Conservation (phyloP, 2,113 vertebrate species). For the Pholis gunnellus region DNA sequence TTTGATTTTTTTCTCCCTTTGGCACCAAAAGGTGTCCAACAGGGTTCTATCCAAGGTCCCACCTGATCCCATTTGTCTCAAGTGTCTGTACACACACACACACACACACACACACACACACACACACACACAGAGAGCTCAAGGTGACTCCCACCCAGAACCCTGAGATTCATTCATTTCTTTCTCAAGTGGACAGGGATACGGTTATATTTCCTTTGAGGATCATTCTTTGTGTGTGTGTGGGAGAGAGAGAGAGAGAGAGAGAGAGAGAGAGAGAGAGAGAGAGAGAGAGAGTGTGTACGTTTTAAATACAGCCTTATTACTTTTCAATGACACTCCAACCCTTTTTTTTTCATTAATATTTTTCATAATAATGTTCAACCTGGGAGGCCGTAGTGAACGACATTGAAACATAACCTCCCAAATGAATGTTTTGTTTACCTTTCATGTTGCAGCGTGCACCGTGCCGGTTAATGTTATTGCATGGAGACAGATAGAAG, state of each 20-base stretch:
- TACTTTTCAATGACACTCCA: conserved; percentile 68
- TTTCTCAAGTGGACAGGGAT: conserved; percentile 35
- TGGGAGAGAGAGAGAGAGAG: background rate
- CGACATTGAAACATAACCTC: conserved; percentile 72
- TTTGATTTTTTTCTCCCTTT: conserved; percentile 10
- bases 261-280: too few species aligned
- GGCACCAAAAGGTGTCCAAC: conserved; percentile 33
- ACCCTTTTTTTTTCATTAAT: conserved; percentile 44
- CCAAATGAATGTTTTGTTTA: conserved; percentile 70
- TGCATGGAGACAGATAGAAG: conserved; percentile 38
- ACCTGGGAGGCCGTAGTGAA: conserved; percentile 36
- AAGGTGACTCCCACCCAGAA: conserved; percentile 72
- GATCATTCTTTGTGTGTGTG: conserved; percentile 40
- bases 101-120: conserved; percentile 1
- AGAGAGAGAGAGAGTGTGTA: background rate
- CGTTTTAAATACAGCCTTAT: conserved; percentile 62
- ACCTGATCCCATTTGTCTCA: conserved; percentile 39
- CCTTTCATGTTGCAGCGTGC: conserved; percentile 51
- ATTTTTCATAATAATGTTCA: conserved; percentile 58
- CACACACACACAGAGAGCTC: conserved; percentile 22
- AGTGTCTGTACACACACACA: conserved; percentile 11
- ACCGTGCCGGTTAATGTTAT: conserved; percentile 41
- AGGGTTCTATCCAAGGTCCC: conserved; percentile 35
- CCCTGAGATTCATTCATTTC: conserved; percentile 43
- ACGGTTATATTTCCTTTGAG: conserved; percentile 57